These are phyloP conservation scores for Rousettus madagascariensis DNA, from an alignment of 2,797 vertebrate species.

Conservation along the genomic window DNA sequence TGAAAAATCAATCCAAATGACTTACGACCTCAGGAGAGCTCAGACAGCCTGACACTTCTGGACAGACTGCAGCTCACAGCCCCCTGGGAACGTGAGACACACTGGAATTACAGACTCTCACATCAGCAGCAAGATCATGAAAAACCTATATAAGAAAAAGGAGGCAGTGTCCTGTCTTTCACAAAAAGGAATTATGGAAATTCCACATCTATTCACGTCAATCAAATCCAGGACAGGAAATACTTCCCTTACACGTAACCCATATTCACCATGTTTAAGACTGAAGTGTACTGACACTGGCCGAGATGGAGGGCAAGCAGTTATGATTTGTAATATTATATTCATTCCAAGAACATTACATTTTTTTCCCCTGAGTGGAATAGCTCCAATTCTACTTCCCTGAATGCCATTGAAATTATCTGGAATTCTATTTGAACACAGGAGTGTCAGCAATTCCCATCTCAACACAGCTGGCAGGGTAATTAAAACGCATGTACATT, in stretches of 20 bases:
- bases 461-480: background rate
- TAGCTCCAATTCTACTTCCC: background rate
- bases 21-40: background rate
- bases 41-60: background rate
- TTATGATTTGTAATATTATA: background rate
- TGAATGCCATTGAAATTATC: background rate
- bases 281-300: background rate
- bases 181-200: background rate
- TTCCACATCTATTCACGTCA: background rate
- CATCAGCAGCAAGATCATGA: background rate
- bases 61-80: rapidly evolving
- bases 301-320: background rate
- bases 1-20: constrained; percentile 41
- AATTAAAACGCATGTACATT: background rate
- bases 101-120: background rate
- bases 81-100: background rate
- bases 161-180: background rate
- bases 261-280: background rate
- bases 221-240: background rate
- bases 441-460: background rate
- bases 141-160: background rate
- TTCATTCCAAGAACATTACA: background rate
- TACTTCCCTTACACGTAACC: background rate
- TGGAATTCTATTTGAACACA: background rate
- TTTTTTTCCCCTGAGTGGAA: background rate